phyloP scores from a whole-genome alignment of 1,140 invertebrate genomes.

The Phymorhynchus buccinoides region DNA sequence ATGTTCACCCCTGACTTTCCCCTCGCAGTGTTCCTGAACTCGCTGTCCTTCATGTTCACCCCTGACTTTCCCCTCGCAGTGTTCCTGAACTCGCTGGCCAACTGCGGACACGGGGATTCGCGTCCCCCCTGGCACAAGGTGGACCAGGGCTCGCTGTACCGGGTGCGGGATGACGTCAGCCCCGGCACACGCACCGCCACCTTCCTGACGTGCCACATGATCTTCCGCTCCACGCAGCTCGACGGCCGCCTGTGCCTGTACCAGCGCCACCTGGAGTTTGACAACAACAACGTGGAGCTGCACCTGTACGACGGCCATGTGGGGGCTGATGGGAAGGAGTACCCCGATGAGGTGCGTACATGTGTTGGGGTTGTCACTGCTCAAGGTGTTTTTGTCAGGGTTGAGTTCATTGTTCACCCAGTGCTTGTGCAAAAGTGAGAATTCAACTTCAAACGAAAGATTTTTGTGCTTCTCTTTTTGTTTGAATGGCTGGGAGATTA shows the following conservation, averaged over 20 bases:
- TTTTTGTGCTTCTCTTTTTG: no score
- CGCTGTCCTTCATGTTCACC: no score
- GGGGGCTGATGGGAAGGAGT: not conserved
- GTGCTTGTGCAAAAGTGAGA: no score
- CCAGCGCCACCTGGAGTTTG: conserved; percentile 5
- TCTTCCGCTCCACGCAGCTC: conserved; percentile 4
- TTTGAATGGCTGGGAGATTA: no score
- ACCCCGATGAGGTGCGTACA: conserved; percentile 1
- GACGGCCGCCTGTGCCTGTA: conserved; percentile 26
- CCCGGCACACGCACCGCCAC: not conserved
- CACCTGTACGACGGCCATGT: conserved; percentile 8
- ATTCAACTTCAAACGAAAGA: not conserved
- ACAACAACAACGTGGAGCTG: not conserved
- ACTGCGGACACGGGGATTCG: conserved; percentile 6
- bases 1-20: no score
- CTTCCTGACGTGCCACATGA: conserved; percentile 20
- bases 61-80: not conserved
- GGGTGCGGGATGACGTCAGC: conserved; percentile 17
- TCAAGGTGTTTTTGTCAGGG: no score
- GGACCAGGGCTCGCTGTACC: not conserved
- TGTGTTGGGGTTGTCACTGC: not conserved
- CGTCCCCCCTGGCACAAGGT: not conserved
- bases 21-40: no score
- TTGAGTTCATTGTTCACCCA: no score
- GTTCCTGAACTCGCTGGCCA: conserved; percentile 24